A percentile compares a stretch with the other conserved stretches of the same genome.
Conservation (phyloP, 2,113 vertebrate genomes). For the Murina feae region DNA sequence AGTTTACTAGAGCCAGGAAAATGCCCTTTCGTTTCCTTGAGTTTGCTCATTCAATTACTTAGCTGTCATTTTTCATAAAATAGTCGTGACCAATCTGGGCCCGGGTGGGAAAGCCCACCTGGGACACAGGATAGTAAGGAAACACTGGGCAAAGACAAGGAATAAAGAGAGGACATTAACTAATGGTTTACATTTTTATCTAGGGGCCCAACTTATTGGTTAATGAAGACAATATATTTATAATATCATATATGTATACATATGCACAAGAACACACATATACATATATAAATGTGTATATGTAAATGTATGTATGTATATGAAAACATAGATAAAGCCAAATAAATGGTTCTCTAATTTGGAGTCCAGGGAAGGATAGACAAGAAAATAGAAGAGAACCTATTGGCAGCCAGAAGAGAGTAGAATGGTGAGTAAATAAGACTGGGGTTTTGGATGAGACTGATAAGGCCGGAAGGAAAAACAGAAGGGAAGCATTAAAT, state of each 20-base stretch:
- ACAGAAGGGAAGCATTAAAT: neutral
- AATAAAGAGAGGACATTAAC: neutral
- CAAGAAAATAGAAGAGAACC: neutral
- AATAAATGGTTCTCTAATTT: neutral
- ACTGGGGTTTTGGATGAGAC: neutral
- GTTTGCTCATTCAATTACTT: slow-evolving; percentile 18
- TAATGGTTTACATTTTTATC: neutral
- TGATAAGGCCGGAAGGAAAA: neutral
- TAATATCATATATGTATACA: neutral
- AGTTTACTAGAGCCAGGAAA: slow-evolving; percentile 32
- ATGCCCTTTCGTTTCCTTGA: slow-evolving; percentile 46
- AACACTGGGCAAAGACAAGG: neutral
- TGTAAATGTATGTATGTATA: neutral
- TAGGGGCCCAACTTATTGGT: neutral
- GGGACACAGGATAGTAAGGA: neutral
- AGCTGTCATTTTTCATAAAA: slow-evolving; percentile 42
- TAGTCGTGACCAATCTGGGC: neutral
- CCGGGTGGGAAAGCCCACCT: neutral
- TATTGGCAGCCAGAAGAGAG: neutral
- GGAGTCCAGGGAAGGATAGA: neutral
- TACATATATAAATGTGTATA: neutral
- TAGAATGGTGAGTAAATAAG: neutral
- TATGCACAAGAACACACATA: neutral
- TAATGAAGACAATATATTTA: slow-evolving; percentile 9
- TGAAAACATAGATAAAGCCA: neutral